Base-by-base conservation (phyloP, 2,113 vertebrate species). In the Urocolius indicus region DNA sequence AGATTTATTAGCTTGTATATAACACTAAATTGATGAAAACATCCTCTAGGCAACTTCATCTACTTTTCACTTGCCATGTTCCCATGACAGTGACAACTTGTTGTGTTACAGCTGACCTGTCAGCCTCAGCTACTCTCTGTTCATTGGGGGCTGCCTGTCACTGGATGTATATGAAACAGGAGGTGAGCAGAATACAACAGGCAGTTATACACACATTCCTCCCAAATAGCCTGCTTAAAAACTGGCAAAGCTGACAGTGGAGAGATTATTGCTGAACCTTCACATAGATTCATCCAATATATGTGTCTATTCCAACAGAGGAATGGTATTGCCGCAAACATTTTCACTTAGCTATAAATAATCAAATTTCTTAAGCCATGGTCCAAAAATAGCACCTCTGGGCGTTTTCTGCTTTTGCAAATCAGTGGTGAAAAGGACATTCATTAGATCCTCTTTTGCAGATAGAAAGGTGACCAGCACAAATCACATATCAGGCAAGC, bases 41-140 rank as follows among this genome's bases (percentile, higher is more conserved):
- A 95, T 96, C 94, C 93, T 97, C 93, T 96, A 94, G 94, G 96
- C 96, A 96, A 96, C 94, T 97, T 95, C 96, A 93, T 97, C 95
- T 92, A 88, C 94, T 95, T 96, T 92, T 94, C 95, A 93, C 94
- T 96, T 97, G 95, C 95, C 95, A 92, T 95, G 95, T 94, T 96
- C 94, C 92, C 90, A 34, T 96, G 96, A 96, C 96, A 97, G 96
- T 97, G 96, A 97, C 96, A 97, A 97, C 96, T 96, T 97, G 93
- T 95, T 97, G 94, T 96, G 95, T 92, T 93, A 91, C 94, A 96
- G 94, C 92, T 96, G 96, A 96, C 94, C 96, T 97, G 96, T 96
- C 96, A 96, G 94, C 92, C 92, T 90, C 87, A 92, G 95, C 95
- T 96, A 29, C 85, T 96, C 94, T 94, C 95, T 78, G 93, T 77